Evolutionary conservation across 2,113 vertebrate species (phyloP).

Genomic region (Lamprotornis superbus): DNA sequence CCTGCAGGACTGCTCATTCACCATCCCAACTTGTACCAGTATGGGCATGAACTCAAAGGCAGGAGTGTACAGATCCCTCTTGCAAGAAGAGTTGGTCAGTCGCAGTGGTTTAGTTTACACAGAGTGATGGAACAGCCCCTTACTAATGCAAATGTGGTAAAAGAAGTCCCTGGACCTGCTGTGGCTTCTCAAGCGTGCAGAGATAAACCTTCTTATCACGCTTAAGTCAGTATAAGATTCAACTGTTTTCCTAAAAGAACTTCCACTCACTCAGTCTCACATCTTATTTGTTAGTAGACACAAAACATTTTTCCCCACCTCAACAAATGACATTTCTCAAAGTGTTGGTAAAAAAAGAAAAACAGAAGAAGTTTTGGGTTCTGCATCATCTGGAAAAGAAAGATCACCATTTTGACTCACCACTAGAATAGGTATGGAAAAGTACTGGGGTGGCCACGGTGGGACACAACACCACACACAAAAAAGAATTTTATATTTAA

Average conservation of each 20-base stretch:
- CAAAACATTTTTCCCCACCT: not conserved
- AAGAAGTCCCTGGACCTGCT: not conserved
- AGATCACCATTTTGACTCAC: not conserved
- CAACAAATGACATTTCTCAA: not conserved
- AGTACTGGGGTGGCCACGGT: not conserved
- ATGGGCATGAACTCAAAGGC: not conserved
- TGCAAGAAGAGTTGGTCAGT: not conserved
- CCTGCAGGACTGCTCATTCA: not conserved
- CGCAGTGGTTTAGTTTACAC: not conserved
- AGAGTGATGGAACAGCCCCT: not conserved
- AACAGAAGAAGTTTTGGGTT: not conserved
- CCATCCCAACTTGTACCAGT: not conserved
- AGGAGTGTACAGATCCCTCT: not conserved
- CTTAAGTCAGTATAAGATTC: not conserved
- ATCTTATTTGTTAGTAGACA: not conserved
- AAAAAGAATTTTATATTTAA: not conserved
- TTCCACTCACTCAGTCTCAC: not conserved
- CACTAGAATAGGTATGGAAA: not conserved
- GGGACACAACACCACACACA: not conserved
- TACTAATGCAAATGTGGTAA: not conserved
- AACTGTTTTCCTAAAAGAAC: not conserved
- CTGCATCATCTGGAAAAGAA: not conserved
- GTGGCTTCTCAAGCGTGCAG: not conserved
- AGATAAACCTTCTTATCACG: slow-evolving; percentile 13
- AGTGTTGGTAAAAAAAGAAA: not conserved